A percentile compares a stretch with the other conserved stretches of the same genome.
Evolutionary conservation across 2,113 vertebrate species (phyloP).

Genomic region (Antigone vipio): DNA sequence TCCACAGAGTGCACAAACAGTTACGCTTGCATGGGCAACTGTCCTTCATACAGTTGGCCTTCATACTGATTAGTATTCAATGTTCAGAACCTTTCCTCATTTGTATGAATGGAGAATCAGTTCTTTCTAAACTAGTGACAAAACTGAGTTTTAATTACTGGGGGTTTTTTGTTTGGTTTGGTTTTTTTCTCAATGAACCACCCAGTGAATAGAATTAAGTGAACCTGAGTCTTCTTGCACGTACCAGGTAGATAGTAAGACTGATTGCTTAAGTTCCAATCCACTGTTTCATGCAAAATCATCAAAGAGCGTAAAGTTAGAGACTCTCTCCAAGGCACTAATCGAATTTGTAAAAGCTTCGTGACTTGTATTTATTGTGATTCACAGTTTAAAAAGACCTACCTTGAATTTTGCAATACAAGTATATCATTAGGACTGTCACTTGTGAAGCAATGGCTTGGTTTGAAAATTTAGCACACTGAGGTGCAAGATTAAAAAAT

Average conservation of each 20-base stretch:
- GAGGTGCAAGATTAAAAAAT: neutral
- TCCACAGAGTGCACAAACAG: neutral
- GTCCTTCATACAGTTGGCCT: neutral
- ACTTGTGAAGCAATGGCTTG: neutral
- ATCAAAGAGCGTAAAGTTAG: neutral
- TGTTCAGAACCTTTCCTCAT: neutral
- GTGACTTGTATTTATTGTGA: neutral
- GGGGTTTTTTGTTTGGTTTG: neutral
- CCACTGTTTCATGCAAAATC: neutral
- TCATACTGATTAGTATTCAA: neutral
- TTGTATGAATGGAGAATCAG: neutral
- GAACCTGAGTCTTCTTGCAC: neutral
- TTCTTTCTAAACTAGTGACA: neutral
- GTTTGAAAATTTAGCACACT: neutral
- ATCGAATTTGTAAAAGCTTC: neutral
- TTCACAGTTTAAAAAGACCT: neutral
- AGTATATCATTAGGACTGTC: neutral
- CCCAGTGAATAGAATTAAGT: neutral
- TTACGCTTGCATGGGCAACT: fast-evolving
- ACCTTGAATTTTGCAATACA: neutral
- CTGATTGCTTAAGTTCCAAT: neutral
- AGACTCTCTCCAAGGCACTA: neutral
- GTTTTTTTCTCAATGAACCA: neutral
- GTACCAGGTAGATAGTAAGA: neutral
- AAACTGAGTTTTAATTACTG: neutral